These are phyloP conservation scores for Neoniphon sammara DNA, from an alignment of 2,797 vertebrate species.

Conservation along the genomic window DNA sequence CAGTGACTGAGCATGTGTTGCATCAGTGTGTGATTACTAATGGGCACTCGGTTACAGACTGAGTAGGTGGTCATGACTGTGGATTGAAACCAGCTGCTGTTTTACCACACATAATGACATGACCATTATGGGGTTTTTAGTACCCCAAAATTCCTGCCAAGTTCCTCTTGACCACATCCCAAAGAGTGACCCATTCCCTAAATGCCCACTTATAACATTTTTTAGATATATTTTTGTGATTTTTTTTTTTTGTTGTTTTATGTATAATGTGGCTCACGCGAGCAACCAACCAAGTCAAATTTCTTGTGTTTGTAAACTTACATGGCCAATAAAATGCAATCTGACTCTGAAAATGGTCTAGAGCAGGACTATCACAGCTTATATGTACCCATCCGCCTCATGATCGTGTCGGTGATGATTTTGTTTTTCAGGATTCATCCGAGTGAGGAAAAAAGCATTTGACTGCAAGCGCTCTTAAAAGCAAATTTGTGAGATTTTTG, in stretches of 20 bases:
- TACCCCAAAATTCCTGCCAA: background rate
- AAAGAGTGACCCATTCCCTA: background rate
- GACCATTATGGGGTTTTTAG: background rate
- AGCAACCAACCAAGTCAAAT: background rate
- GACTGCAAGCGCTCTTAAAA: background rate
- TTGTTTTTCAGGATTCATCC: background rate
- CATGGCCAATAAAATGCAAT: background rate
- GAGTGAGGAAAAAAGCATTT: background rate
- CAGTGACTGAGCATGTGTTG: slow-evolving; percentile 32
- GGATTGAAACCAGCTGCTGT: slow-evolving; percentile 63
- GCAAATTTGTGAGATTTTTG: background rate
- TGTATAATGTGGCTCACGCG: background rate
- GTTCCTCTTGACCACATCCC: no score
- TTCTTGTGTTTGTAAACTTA: background rate
- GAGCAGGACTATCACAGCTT: no score
- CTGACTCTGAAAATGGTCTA: no score
- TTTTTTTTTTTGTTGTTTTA: background rate
- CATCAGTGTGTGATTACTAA: slow-evolving; percentile 33
- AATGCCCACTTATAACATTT: background rate
- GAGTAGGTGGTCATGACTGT: slow-evolving; percentile 48
- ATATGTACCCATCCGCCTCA: background rate
- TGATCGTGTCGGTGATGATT: background rate
- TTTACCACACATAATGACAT: slow-evolving; percentile 5
- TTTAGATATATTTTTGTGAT: background rate
- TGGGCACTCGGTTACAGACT: slow-evolving; percentile 23